Percentiles rank a stretch among this genome's conserved stretches.
phyloP scores from a whole-genome alignment of 2,797 vertebrate species.

The Bovichtus diacanthus region DNA sequence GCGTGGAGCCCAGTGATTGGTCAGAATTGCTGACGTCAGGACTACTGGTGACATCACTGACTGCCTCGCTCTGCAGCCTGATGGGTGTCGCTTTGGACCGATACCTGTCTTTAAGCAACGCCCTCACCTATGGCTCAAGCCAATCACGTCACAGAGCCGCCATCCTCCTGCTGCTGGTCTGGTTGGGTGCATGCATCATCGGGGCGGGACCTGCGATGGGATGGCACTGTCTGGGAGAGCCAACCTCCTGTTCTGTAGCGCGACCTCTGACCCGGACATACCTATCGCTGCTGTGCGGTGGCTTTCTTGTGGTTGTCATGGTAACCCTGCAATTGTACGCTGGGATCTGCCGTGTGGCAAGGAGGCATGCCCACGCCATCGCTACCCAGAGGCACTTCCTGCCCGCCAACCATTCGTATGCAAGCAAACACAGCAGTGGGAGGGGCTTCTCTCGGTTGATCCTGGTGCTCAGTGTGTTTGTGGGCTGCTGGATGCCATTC shows the following conservation, averaged over 20 bases:
- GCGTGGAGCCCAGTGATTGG: constrained; percentile 84
- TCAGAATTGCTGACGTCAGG: constrained; percentile 90
- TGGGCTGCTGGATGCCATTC: constrained; percentile 96
- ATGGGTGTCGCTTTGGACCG: constrained; percentile 94
- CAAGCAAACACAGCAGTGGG: constrained; percentile 84
- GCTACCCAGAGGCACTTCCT: constrained; percentile 94
- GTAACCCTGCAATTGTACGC: constrained; percentile 93
- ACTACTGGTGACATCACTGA: constrained; percentile 91
- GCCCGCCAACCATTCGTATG: constrained; percentile 85
- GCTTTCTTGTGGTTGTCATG: constrained; percentile 89
- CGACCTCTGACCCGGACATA: constrained; percentile 90
- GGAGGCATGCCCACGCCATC: constrained; percentile 94
- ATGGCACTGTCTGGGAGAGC: constrained; percentile 91
- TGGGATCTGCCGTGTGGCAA: constrained; percentile 91
- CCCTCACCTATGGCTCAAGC: constrained; percentile 93
- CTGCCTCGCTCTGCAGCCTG: constrained; percentile 92
- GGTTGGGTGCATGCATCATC: constrained; percentile 86
- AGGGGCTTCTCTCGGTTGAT: constrained; percentile 91
- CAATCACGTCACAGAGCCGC: constrained; percentile 89
- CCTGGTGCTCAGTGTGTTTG: constrained; percentile 91
- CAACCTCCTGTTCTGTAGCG: constrained; percentile 87
- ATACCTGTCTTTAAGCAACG: constrained; percentile 93
- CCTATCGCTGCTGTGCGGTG: constrained; percentile 89
- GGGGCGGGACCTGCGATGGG: constrained; percentile 91
- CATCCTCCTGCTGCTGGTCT: constrained; percentile 89